phyloP scores from a whole-genome alignment of 2,888 invertebrate genomes.

The Campoplex nolae region DNA sequence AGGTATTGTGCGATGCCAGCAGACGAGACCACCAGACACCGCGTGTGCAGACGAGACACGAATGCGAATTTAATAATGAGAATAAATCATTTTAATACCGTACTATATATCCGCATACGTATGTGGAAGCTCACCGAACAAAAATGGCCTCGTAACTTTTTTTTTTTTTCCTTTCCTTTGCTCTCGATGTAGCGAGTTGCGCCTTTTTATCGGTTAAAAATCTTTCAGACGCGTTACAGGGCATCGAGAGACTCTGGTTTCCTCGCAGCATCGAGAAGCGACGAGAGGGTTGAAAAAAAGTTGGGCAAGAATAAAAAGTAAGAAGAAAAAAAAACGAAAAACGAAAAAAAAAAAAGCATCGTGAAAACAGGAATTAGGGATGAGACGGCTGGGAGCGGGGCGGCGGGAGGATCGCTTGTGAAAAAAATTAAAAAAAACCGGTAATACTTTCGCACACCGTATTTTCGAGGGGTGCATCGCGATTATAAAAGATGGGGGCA shows the following conservation, averaged over 20 bases:
- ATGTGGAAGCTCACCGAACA: not conserved
- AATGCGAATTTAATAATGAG: conserved; percentile 82
- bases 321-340: conserved; percentile 39
- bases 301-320: conserved; percentile 30
- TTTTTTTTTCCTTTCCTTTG: not conserved
- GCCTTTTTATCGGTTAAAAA: not conserved
- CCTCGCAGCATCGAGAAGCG: conserved; percentile 23
- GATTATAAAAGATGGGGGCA: conserved; percentile 82
- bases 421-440: conserved; percentile 74
- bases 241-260: conserved; percentile 48
- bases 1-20: conserved; percentile 42
- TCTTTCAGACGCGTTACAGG: conserved; percentile 55
- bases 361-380: conserved; percentile 50
- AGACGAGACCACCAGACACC: conserved; percentile 44
- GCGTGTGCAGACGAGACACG: conserved; percentile 69
- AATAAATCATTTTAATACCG: conserved; percentile 82
- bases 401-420: conserved; percentile 56
- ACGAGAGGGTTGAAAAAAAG: conserved; percentile 70
- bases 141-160: conserved; percentile 1
- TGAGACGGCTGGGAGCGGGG: conserved; percentile 41
- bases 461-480: conserved; percentile 81
- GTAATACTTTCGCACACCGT: conserved; percentile 79
- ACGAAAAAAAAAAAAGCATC: conserved; percentile 36
- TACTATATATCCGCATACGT: not conserved
- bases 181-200: not conserved